These are phyloP conservation scores for Fopius arisanus DNA, from an alignment of 1,140 invertebrate genomes.

Conservation along the genomic window DNA sequence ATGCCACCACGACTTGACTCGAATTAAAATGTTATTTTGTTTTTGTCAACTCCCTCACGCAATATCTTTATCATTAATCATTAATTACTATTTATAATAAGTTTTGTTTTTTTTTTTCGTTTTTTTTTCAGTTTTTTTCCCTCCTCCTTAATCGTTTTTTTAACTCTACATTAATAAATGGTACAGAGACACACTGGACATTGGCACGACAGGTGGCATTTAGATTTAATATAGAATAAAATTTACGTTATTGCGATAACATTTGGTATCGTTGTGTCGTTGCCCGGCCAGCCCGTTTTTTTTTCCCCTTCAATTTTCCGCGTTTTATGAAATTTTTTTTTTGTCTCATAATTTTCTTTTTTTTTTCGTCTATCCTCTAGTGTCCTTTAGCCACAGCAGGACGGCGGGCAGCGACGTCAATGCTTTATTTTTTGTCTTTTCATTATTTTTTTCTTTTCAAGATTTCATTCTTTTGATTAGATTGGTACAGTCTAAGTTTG, in stretches of 20 bases:
- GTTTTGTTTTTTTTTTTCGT: constrained; percentile 24
- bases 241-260: constrained; percentile 68
- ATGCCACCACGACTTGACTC: constrained; percentile 46
- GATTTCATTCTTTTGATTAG: constrained; percentile 62
- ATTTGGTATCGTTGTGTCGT: constrained; percentile 67
- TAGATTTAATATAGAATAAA: constrained; percentile 68
- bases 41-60: constrained; percentile 7
- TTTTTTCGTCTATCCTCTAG: constrained; percentile 25
- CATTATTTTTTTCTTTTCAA: constrained; percentile 15
- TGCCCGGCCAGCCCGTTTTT: constrained; percentile 51
- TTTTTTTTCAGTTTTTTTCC: constrained; percentile 34
- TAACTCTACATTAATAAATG: constrained; percentile 65
- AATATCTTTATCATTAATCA: constrained; percentile 17
- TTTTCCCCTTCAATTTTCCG: constrained; percentile 17
- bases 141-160: constrained; percentile 40
- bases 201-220: constrained; percentile 67
- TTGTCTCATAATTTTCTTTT: constrained; percentile 28
- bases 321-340: constrained; percentile 24
- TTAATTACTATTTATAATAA: constrained; percentile 24
- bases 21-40: constrained; percentile 38
- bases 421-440: constrained; percentile 42
- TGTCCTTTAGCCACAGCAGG: constrained; percentile 32
- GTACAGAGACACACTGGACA: constrained; percentile 66
- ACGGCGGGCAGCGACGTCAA: constrained; percentile 55
- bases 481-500: constrained; percentile 67